Conservation (phyloP, 2,888 invertebrate species). For the Euproctis similis region DNA sequence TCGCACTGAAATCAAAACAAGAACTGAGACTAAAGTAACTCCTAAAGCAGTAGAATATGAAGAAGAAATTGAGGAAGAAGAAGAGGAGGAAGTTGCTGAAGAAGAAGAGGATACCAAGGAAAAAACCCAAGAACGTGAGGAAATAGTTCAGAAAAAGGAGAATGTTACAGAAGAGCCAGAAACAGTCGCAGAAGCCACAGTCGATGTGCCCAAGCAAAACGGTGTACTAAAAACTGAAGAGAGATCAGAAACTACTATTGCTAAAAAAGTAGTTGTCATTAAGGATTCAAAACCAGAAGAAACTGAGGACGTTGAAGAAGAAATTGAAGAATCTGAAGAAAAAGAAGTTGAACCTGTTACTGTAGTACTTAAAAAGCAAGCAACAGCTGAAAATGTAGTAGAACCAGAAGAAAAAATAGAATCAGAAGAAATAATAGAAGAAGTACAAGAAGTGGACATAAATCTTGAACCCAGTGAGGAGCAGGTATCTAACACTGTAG, state of each 20-base stretch:
- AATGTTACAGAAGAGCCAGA: not conserved
- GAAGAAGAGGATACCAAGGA: conserved; percentile 27
- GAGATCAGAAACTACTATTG: conserved; percentile 44
- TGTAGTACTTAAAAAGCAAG: conserved; percentile 26
- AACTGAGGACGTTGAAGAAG: conserved; percentile 31
- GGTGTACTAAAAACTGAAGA: conserved; percentile 50
- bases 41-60: conserved; percentile 53
- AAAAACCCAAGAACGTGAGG: conserved; percentile 16
- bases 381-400: conserved; percentile 11
- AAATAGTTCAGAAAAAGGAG: conserved; percentile 7
- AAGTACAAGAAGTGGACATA: conserved; percentile 5
- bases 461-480: not conserved
- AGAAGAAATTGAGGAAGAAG: conserved; percentile 44
- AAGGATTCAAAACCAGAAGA: conserved; percentile 40
- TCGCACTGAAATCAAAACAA: conserved; percentile 58
- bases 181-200: conserved; percentile 16
- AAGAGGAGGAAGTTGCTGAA: conserved; percentile 32
- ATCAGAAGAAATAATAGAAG: conserved; percentile 7
- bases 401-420: conserved; percentile 7
- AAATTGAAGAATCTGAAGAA: conserved; percentile 31
- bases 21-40: conserved; percentile 57
- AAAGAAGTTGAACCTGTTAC: conserved; percentile 30
- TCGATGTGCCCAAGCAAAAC: conserved; percentile 27
- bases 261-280: conserved; percentile 48
- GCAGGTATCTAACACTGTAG: no score